phyloP scores from a whole-genome alignment of 2,797 vertebrate species.

The Pseudotriccus pelzelni region DNA sequence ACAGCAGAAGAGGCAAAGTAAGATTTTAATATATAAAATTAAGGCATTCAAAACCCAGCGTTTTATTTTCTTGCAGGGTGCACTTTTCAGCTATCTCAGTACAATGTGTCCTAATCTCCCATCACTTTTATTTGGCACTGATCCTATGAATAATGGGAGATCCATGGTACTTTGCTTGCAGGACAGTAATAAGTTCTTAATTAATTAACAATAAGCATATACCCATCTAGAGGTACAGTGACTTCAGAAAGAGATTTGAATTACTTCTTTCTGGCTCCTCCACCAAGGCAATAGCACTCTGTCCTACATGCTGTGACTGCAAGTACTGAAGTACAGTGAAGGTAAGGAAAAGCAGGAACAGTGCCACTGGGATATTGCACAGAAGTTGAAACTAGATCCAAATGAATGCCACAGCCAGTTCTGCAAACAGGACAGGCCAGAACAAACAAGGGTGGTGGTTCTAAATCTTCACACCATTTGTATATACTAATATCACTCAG shows the following conservation, averaged over 20 bases:
- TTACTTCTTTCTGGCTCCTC: background rate
- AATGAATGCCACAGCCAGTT: background rate
- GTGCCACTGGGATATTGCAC: background rate
- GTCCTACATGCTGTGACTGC: background rate
- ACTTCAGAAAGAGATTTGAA: background rate
- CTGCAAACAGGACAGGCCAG: background rate
- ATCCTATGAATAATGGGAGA: background rate
- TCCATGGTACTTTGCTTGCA: background rate
- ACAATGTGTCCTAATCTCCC: background rate
- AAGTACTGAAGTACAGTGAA: background rate
- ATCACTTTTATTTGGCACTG: background rate
- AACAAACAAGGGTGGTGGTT: background rate
- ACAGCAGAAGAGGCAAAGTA: background rate
- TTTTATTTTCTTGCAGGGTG: background rate
- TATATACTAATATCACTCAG: background rate
- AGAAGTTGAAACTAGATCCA: background rate
- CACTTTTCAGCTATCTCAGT: background rate
- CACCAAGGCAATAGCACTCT: background rate
- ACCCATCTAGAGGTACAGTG: background rate
- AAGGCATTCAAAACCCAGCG: background rate
- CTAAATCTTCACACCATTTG: background rate
- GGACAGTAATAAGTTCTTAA: background rate
- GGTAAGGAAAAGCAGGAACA: background rate
- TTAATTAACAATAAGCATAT: background rate
- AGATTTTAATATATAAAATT: background rate